phyloP scores from a whole-genome alignment of 2,797 vertebrate species.

The Rhyacichthys aspro region DNA sequence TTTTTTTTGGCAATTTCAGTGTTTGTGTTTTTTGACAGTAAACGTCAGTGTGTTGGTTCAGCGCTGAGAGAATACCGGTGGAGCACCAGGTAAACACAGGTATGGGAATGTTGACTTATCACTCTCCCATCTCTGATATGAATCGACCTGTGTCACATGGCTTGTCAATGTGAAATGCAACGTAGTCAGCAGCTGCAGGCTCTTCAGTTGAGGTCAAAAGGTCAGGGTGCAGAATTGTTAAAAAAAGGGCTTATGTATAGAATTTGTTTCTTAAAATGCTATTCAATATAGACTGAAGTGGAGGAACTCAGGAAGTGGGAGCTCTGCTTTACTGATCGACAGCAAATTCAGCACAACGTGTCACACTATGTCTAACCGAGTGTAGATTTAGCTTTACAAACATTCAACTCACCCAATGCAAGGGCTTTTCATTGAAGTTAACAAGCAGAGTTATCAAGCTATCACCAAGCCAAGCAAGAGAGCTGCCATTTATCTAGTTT shows the following conservation, averaged over 20 bases:
- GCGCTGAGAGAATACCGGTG: not conserved
- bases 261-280: too few species aligned
- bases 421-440: too few species aligned
- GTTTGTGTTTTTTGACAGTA: not conserved
- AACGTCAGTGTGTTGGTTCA: not conserved
- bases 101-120: conserved; percentile 34
- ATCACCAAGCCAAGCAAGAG: too few species aligned
- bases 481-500: too few species aligned
- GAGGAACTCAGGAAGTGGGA: too few species aligned
- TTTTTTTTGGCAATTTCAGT: not conserved
- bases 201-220: not conserved
- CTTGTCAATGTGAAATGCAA: conserved; percentile 21
- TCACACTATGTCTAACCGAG: too few species aligned
- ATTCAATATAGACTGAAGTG: too few species aligned
- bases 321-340: not conserved
- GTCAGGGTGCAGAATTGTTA: conserved; percentile 11
- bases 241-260: not conserved
- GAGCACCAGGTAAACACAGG: conserved; percentile 29
- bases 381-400: too few species aligned
- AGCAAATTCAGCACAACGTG: too few species aligned
- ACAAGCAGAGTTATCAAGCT: too few species aligned
- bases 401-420: too few species aligned
- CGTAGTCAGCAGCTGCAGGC: conserved; percentile 12
- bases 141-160: conserved; percentile 48
- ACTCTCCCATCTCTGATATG: conserved; percentile 39